phyloP scores from a whole-genome alignment of 2,888 invertebrate genomes.

The Zele albiditarsus region DNA sequence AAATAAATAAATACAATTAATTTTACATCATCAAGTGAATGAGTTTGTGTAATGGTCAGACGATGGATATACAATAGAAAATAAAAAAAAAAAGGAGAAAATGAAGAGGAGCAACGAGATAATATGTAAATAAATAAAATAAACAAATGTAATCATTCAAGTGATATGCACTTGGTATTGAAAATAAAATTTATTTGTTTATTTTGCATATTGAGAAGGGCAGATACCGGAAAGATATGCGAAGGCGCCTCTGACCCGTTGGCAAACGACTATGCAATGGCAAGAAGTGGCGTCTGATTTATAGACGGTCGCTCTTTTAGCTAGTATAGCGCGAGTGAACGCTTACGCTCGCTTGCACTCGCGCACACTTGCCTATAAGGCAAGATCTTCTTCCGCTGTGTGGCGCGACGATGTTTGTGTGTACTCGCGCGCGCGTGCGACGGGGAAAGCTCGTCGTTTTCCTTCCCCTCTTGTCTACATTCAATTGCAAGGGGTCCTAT shows the following conservation, averaged over 20 bases:
- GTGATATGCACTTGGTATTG: slow-evolving; percentile 14
- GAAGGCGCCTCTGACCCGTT: slow-evolving; percentile 39
- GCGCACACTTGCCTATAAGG: slow-evolving; percentile 50
- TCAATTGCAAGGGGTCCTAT: slow-evolving; percentile 1
- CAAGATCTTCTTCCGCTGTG: slow-evolving; percentile 58
- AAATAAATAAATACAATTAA: background rate
- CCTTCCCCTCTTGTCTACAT: slow-evolving; percentile 32
- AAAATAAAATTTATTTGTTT: slow-evolving; percentile 26
- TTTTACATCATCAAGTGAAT: background rate
- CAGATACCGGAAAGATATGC: slow-evolving; percentile 40
- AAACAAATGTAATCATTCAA: slow-evolving; percentile 8
- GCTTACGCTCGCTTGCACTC: slow-evolving; percentile 48
- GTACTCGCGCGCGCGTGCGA: background rate
- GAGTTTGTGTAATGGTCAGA: slow-evolving; percentile 8
- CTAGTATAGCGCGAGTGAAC: background rate
- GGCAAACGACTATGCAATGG: slow-evolving; percentile 61
- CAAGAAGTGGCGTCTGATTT: slow-evolving; percentile 68
- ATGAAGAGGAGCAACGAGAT: background rate
- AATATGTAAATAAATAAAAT: background rate
- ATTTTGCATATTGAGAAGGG: slow-evolving; percentile 27
- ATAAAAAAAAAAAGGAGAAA: background rate
- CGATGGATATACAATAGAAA: background rate
- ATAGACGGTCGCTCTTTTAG: slow-evolving; percentile 55
- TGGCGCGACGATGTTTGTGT: slow-evolving; percentile 42
- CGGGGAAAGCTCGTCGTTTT: slow-evolving; percentile 48